Evolutionary conservation across 2,797 vertebrate species (phyloP), one percentile per base, ranked within the genome.

Genomic region (Anguilla megastoma): DNA sequence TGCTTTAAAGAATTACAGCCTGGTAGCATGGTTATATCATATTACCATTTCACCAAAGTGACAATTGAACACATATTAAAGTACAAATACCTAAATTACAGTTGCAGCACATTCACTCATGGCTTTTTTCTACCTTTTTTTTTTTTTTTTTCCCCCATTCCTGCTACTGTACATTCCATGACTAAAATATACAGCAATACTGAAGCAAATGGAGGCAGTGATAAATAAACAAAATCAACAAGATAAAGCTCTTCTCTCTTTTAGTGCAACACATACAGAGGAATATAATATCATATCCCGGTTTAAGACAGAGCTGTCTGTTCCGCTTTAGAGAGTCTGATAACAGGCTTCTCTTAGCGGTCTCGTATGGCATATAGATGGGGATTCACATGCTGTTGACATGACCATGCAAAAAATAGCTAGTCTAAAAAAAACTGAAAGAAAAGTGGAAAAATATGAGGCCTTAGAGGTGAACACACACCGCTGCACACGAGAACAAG

Each of bases 311-410:
- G 3, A 27, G 69, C 52, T 60, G 45, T 82, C 45, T 69, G 63
- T 6, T 63, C 87, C 33, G 71, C 33, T 50, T 45, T 9, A 84
- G 84, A 36, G 56, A 45, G 36, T 36, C 48, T 54, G 76, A 86
- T 14, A 74, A 50, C 76, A 86, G 88, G 52, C 45, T 27, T 52
- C 79, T 56, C 82, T 83, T 74, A 89, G 76, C 79, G 33, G 45
- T 41, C 12, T 41, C 0, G 56, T 69, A 89, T 71, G 45, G 30
- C 12, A 16, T 69, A 85, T 91, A 69, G 87, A 90, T 91, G 91
- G 89, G 86, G 89, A 88, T 90, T 87, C 79, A 89, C 90, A 91
- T 93, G 93, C 85, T 84, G 60, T 84, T 30, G 63, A 71, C 76
- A 84, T 84, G 60, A 84, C 10, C 88, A 89, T 89, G 88, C 93